These are phyloP conservation scores for Neuroterus valhalla DNA, from an alignment of 1,140 invertebrate species.

Conservation along the genomic window DNA sequence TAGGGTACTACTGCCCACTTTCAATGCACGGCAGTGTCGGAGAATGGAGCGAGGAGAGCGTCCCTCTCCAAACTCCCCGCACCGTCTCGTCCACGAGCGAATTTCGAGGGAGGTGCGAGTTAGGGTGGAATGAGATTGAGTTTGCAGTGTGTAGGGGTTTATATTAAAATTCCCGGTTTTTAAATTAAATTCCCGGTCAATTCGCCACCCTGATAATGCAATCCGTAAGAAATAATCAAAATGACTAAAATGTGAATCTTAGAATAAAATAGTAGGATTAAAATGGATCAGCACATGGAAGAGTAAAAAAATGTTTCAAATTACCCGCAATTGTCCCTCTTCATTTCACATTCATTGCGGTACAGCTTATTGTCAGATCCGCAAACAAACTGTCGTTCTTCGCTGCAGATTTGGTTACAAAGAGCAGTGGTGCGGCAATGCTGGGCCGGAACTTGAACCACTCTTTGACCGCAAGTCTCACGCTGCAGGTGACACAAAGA, in stretches of 20 bases:
- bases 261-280: not conserved
- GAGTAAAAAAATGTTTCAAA: slow-evolving; percentile 22
- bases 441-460: slow-evolving; percentile 85
- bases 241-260: not conserved
- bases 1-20: too few relatives aligned
- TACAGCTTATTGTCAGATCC: slow-evolving; percentile 95
- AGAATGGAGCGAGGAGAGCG: too few relatives aligned
- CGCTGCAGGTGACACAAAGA: slow-evolving; percentile 91
- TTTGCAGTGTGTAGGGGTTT: too few relatives aligned
- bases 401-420: slow-evolving; percentile 85
- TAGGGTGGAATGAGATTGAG: too few relatives aligned
- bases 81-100: too few relatives aligned
- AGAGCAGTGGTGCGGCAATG: slow-evolving; percentile 88
- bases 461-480: slow-evolving; percentile 88
- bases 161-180: too few relatives aligned
- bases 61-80: too few relatives aligned
- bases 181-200: too few relatives aligned
- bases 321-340: slow-evolving; percentile 91
- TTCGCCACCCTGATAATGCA: too few relatives aligned
- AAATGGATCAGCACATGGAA: not conserved
- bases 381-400: slow-evolving; percentile 88
- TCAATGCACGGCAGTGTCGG: too few relatives aligned
- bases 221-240: too few relatives aligned
- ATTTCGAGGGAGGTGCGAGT: too few relatives aligned
- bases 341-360: slow-evolving; percentile 94